Percentiles rank a stretch among this genome's conserved stretches.
Conservation (phyloP, 1,140 invertebrate species). For the Dendroctonus valens region DNA sequence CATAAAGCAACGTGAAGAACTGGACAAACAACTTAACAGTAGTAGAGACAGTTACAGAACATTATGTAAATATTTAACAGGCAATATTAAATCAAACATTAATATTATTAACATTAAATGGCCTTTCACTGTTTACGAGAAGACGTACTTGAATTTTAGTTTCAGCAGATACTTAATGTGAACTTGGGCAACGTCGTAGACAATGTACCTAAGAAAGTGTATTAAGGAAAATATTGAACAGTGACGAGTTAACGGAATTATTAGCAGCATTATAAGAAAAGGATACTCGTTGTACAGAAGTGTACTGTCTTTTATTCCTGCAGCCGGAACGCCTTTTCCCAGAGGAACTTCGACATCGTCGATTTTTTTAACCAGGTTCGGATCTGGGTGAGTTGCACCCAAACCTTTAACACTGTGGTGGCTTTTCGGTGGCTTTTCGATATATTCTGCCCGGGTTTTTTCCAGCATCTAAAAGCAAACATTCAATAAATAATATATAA, state of each 20-base stretch:
- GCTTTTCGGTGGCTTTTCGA: constrained; percentile 74
- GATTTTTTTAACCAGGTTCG: constrained; percentile 48
- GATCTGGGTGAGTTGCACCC: constrained; percentile 74
- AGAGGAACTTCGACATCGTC: constrained; percentile 73
- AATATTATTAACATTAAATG: no score
- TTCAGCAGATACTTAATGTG: constrained; percentile 78
- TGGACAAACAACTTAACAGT: no score
- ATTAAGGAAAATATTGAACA: constrained; percentile 53
- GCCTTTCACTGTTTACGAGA: no score
- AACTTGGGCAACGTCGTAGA: constrained; percentile 88
- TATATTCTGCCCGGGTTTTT: constrained; percentile 65
- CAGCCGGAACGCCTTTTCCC: constrained; percentile 57
- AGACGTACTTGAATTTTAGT: constrained; percentile 73
- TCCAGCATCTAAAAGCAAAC: constrained; percentile 63
- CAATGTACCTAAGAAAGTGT: constrained; percentile 67
- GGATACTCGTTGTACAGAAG: constrained; percentile 86
- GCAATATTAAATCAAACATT: no score
- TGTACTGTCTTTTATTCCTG: constrained; percentile 45
- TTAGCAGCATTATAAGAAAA: constrained; percentile 44
- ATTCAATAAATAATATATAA: neutral
- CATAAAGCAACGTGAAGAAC: no score
- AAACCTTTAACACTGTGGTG: constrained; percentile 79
- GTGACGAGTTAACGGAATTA: constrained; percentile 4
- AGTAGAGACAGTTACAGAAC: no score
- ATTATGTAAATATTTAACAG: no score